Evolutionary conservation across 1,140 invertebrate genomes (phyloP).

Genomic region (Pseudomyrmex flavicornis): DNA sequence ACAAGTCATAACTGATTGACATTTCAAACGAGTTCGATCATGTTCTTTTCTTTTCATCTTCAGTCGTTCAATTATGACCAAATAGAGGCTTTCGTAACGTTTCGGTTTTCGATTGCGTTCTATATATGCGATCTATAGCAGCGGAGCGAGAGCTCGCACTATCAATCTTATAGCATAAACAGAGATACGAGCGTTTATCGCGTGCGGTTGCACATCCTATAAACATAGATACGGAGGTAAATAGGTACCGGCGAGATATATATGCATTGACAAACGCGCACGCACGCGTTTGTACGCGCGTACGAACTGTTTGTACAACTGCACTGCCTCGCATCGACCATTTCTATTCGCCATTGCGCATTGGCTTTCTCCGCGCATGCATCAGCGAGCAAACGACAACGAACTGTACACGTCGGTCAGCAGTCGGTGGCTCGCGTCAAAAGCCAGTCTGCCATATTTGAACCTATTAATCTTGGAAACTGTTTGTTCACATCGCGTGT

Average conservation of each 20-base stretch:
- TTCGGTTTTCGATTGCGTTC: slow-evolving; percentile 7
- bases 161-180: slow-evolving; percentile 77
- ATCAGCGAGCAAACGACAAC: slow-evolving; percentile 21
- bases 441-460: slow-evolving; percentile 8
- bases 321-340: slow-evolving; percentile 24
- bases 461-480: slow-evolving; percentile 20
- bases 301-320: slow-evolving; percentile 53
- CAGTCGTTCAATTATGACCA: slow-evolving; percentile 2
- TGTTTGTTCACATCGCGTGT: background rate
- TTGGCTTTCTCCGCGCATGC: slow-evolving; percentile 43
- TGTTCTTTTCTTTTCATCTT: background rate
- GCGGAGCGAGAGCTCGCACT: slow-evolving; percentile 32
- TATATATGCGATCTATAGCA: slow-evolving; percentile 12
- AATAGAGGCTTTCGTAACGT: background rate
- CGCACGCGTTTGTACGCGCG: background rate
- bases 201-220: slow-evolving; percentile 74
- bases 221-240: slow-evolving; percentile 68
- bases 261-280: slow-evolving; percentile 21
- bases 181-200: slow-evolving; percentile 75
- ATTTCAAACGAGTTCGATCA: too few relatives aligned
- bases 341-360: background rate
- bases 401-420: background rate
- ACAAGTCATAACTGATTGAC: too few relatives aligned
- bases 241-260: slow-evolving; percentile 37
- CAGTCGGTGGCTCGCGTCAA: background rate